Evolutionary conservation across 2,797 vertebrate genomes (phyloP).

Genomic region (Sebastes glaucus): DNA sequence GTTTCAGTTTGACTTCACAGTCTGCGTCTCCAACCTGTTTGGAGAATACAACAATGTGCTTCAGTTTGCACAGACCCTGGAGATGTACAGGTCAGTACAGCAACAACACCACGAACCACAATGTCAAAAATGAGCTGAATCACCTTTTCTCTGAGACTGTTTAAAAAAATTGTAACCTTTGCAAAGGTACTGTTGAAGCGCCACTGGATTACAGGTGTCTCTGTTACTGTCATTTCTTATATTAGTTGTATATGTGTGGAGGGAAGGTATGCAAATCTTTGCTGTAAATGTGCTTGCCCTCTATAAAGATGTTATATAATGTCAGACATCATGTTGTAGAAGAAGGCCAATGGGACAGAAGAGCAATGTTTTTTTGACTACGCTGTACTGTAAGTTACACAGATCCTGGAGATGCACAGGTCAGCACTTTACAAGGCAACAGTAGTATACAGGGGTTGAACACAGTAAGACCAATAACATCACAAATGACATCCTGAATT

Average conservation of each 20-base stretch:
- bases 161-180: not conserved
- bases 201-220: not conserved
- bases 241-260: not conserved
- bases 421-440: too few species aligned
- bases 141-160: not conserved
- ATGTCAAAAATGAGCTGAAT: not conserved
- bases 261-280: not conserved
- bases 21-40: conserved; percentile 76
- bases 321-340: too few species aligned
- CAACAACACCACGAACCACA: not conserved
- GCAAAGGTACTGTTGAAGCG: not conserved
- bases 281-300: too few species aligned
- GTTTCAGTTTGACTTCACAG: conserved; percentile 60
- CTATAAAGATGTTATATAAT: too few species aligned
- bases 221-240: not conserved
- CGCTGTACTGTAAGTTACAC: too few species aligned
- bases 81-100: conserved; percentile 73
- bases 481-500: too few species aligned
- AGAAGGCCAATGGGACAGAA: too few species aligned
- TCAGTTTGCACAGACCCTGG: conserved; percentile 75
- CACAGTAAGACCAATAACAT: too few species aligned
- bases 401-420: too few species aligned
- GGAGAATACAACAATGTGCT: conserved; percentile 74
- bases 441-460: too few species aligned
- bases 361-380: too few species aligned